Conservation (phyloP, 2,797 vertebrate species). For the Pyrrhura leucotis region DNA sequence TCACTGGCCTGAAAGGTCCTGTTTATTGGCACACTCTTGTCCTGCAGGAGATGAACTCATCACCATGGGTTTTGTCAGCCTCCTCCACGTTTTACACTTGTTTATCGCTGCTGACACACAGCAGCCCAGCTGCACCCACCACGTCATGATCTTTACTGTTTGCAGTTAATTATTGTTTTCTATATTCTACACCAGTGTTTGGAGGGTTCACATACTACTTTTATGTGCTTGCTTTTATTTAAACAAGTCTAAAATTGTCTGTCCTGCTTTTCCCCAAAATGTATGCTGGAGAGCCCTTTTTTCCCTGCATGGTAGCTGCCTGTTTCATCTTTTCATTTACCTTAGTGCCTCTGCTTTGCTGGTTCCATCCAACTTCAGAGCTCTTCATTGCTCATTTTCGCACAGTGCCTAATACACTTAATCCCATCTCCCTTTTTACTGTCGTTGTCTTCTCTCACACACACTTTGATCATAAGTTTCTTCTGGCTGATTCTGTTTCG, state of each 20-base stretch:
- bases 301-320: fast-evolving
- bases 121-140: not conserved
- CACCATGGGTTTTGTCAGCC: fast-evolving
- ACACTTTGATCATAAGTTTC: not conserved
- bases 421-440: not conserved
- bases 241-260: not conserved
- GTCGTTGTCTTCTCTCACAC: not conserved
- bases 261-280: not conserved
- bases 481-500: not conserved
- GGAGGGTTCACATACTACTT: not conserved
- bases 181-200: not conserved
- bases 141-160: not conserved
- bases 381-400: fast-evolving
- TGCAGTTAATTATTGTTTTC: too few relatives aligned
- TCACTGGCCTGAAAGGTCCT: not conserved
- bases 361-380: not conserved
- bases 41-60: not conserved
- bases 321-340: not conserved
- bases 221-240: not conserved
- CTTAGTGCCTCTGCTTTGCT: not conserved
- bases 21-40: fast-evolving
- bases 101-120: not conserved
- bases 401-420: not conserved
- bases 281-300: fast-evolving
- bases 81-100: fast-evolving